Base-by-base conservation (phyloP, 2,888 invertebrate species). In the Agrochola macilenta region DNA sequence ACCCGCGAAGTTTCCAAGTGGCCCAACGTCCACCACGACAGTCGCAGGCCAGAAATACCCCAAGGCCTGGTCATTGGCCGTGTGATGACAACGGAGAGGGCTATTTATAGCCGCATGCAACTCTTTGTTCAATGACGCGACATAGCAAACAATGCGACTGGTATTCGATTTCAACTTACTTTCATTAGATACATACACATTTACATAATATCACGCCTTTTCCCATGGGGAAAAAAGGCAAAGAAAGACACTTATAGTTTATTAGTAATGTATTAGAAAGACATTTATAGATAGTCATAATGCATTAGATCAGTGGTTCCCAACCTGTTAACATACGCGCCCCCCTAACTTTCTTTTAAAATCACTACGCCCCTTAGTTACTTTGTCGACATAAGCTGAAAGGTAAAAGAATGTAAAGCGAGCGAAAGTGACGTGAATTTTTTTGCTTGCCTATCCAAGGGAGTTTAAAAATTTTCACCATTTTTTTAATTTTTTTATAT, bases 21-120 rank as follows among this genome's bases (percentile, higher is more conserved):
- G 69, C 30, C 61, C 69, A 65, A 54, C 58, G 35, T 63, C 35
- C 74, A 79, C 69, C 66, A 60, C 52, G 85, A 35, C 75, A 76
- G 74, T 63, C 69, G 65, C 61, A 26, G 72, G 76, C 82, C 82
- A 66, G 82, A 78, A 87, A 87, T 87, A 88, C 70, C 78, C 73
- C 87, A 87, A 88, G 87, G 89, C 75, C 87, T 87, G 89, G 87
- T 87, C 87, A 87, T 60, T 80, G 80, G 79, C 89, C 89, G 77
- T 65, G 84, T 52, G 81, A 52, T 74, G 81, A 80, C 89, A 82
- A 76, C 69, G 82, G 72, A 76, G 79, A 64, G 46, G 64, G n/a
- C 71, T 87, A 87, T 78, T 69, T 79, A 77, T 87, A 87, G 78
- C 46, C 30, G 43, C 74, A 57, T 84, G 79, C 81, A 77, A 72